Evolutionary conservation across 2,113 vertebrate genomes (phyloP).

Genomic region (Neolamprologus brichardi): DNA sequence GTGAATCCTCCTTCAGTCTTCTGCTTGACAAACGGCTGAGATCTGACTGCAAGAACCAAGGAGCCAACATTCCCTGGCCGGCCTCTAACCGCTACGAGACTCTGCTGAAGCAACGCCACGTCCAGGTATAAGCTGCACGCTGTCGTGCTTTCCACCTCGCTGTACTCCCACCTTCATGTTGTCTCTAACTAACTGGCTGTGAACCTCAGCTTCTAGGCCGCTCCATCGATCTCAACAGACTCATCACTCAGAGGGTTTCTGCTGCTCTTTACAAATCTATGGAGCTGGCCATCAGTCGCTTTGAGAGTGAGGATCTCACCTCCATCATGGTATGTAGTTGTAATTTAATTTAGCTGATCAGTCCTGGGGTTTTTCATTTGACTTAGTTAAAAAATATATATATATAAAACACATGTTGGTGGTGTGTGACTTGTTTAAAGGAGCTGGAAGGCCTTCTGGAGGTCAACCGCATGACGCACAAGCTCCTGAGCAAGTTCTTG

Average conservation of each 20-base stretch:
- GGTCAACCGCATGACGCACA: slow-evolving; percentile 92
- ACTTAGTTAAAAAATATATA: accelerated
- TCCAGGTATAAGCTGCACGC: slow-evolving; percentile 77
- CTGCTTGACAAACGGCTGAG: slow-evolving; percentile 94
- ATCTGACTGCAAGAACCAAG: slow-evolving; percentile 95
- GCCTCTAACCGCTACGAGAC: slow-evolving; percentile 97
- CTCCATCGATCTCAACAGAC: slow-evolving; percentile 95
- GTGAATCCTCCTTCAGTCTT: slow-evolving; percentile 70
- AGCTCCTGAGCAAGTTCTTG: slow-evolving; percentile 93
- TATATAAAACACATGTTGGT: background rate
- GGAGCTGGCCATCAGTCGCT: slow-evolving; percentile 96
- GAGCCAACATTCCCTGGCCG: slow-evolving; percentile 95
- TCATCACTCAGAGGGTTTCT: slow-evolving; percentile 96
- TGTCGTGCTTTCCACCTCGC: accelerated
- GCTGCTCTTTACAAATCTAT: slow-evolving; percentile 94
- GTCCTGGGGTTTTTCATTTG: background rate
- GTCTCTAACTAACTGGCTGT: background rate
- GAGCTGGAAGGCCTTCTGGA: slow-evolving; percentile 96
- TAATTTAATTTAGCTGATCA: background rate
- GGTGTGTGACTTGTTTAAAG: slow-evolving; percentile 52
- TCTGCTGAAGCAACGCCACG: slow-evolving; percentile 93
- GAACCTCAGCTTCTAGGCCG: slow-evolving; percentile 85
- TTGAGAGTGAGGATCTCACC: slow-evolving; percentile 97
- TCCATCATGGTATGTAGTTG: slow-evolving; percentile 85
- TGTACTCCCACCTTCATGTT: background rate